Conservation (phyloP, 2,113 vertebrate genomes). For the Todiramphus saurophagus region DNA sequence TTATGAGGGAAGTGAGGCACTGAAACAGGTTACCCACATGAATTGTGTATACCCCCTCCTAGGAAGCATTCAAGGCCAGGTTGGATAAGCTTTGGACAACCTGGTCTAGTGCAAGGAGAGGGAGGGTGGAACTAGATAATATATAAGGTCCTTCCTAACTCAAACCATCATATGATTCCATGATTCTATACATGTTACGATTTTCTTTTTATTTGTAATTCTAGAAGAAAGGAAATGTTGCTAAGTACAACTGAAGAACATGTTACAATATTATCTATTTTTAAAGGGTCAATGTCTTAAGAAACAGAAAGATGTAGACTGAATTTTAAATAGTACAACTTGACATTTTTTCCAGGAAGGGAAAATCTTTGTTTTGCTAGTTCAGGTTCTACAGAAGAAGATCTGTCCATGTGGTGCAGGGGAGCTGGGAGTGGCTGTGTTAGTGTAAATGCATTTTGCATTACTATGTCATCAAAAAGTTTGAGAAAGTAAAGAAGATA, state of each 20-base stretch:
- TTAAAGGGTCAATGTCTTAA: neutral
- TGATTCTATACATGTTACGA: neutral
- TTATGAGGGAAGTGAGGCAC: neutral
- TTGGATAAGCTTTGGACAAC: neutral
- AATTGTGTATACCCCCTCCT: neutral
- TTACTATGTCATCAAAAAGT: conserved; percentile 29
- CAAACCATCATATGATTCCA: neutral
- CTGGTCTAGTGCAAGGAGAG: no score
- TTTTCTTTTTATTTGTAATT: neutral
- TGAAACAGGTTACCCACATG: neutral
- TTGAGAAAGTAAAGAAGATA: conserved; percentile 8
- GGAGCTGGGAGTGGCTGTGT: neutral
- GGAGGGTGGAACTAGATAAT: neutral
- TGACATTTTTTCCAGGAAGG: neutral
- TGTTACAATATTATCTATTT: neutral
- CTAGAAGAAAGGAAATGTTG: neutral
- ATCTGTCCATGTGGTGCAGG: neutral
- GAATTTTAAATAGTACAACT: neutral
- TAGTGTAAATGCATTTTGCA: conserved; percentile 24
- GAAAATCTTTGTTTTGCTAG: neutral
- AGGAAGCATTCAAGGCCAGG: neutral
- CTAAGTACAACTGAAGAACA: neutral
- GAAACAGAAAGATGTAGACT: neutral
- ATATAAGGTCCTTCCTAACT: neutral
- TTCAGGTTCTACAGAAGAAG: neutral